Evolutionary conservation across 2,113 vertebrate species (phyloP).

Genomic region (Oenanthe melanoleuca): DNA sequence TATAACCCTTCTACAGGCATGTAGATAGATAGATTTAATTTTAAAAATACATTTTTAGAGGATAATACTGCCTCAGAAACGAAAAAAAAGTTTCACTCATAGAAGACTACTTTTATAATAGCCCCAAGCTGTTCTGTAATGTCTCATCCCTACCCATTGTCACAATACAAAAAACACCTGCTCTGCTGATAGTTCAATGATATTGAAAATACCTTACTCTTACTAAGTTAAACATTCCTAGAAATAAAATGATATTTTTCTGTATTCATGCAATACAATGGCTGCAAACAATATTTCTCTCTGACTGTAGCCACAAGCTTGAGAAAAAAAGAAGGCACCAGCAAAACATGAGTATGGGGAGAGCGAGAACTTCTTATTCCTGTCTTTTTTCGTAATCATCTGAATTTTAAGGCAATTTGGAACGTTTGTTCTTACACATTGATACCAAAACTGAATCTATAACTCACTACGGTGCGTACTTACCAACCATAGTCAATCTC

Average conservation of each 20-base stretch:
- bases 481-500: constrained; percentile 67
- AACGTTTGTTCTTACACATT: not conserved
- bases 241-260: not conserved
- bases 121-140: not conserved
- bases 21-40: not conserved
- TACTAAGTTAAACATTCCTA: not conserved
- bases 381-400: not conserved
- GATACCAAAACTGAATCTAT: not conserved
- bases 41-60: not conserved
- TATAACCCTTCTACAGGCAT: not conserved
- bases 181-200: not conserved
- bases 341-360: not conserved
- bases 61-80: not conserved
- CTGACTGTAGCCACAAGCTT: not conserved
- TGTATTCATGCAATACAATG: not conserved
- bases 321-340: not conserved
- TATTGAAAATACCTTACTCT: not conserved
- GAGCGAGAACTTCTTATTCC: not conserved
- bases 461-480: not conserved
- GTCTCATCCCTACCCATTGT: not conserved
- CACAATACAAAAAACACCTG: not conserved
- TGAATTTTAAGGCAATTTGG: not conserved
- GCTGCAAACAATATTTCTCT: not conserved
- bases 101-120: not conserved
- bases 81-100: not conserved